Evolutionary conservation across 2,888 invertebrate genomes (phyloP).

Genomic region (Nephrotoma flavescens): DNA sequence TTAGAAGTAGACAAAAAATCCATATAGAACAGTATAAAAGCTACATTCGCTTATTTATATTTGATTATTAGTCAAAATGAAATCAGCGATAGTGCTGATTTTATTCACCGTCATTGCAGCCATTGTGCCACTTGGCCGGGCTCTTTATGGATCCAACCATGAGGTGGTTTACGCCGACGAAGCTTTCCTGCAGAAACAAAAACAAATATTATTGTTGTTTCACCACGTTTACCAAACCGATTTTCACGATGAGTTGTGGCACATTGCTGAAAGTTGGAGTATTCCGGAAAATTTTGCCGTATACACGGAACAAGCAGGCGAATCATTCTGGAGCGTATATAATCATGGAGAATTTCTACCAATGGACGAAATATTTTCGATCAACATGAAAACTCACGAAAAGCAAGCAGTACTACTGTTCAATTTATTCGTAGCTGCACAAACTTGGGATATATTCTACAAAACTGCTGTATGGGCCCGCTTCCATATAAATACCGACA

Average conservation of each 20-base stretch:
- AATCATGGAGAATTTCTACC: slow-evolving; percentile 33
- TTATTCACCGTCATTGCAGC: slow-evolving; percentile 17
- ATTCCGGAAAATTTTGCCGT: slow-evolving; percentile 42
- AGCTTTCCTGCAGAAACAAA: slow-evolving; percentile 35
- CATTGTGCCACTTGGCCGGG: slow-evolving; percentile 2
- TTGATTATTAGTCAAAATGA: slow-evolving; percentile 18
- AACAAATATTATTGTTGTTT: slow-evolving; percentile 37
- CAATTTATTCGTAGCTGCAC: slow-evolving; percentile 50
- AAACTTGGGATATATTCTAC: slow-evolving; percentile 59
- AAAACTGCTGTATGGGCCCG: slow-evolving; percentile 55
- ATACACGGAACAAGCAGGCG: slow-evolving; percentile 44
- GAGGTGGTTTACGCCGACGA: slow-evolving; percentile 34
- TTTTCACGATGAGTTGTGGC: slow-evolving; percentile 23
- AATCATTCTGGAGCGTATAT: slow-evolving; percentile 38
- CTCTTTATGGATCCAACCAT: slow-evolving; percentile 7
- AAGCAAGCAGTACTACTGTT: slow-evolving; percentile 45
- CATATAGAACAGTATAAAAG: not conserved
- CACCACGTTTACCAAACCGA: slow-evolving; percentile 46
- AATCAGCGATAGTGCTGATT: slow-evolving; percentile 21
- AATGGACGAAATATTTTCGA: slow-evolving; percentile 23
- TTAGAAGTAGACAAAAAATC: too few relatives aligned
- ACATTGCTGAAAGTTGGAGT: slow-evolving; percentile 42
- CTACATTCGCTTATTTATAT: not conserved
- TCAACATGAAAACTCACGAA: slow-evolving; percentile 20
- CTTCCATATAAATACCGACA: slow-evolving; percentile 42